These are phyloP conservation scores for Thalpophila matura DNA, from an alignment of 2,888 invertebrate species.

Conservation along the genomic window DNA sequence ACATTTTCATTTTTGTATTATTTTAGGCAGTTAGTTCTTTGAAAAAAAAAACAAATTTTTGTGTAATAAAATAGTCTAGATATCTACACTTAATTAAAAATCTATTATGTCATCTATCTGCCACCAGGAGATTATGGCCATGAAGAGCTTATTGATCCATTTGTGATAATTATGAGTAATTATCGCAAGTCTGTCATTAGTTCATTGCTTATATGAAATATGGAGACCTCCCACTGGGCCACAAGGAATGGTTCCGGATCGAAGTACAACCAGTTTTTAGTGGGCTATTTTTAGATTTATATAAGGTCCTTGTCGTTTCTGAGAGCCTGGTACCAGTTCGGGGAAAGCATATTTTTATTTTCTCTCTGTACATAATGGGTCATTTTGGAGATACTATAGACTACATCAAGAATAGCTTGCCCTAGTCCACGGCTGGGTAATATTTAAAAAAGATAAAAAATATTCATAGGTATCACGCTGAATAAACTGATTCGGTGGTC, in stretches of 20 bases:
- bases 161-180: slow-evolving; percentile 42
- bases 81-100: not conserved
- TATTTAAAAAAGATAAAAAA: no score
- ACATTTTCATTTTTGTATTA: no score
- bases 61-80: not conserved
- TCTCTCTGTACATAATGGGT: not conserved
- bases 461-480: no score
- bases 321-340: slow-evolving; percentile 27
- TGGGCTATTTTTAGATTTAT: slow-evolving; percentile 35
- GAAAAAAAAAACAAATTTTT: no score
- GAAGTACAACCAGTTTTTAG: slow-evolving; percentile 37
- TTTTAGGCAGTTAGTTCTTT: no score
- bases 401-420: no score
- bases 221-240: slow-evolving; percentile 12
- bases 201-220: slow-evolving; percentile 38
- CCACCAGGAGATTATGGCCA: not conserved
- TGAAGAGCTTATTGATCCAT: slow-evolving; percentile 18
- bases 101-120: not conserved
- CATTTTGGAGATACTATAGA: no score
- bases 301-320: slow-evolving; percentile 26
- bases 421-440: no score
- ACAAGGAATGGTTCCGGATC: slow-evolving; percentile 34
- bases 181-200: slow-evolving; percentile 37
- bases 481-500: no score
- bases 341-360: slow-evolving; percentile 8